Conservation (phyloP, 2,797 vertebrate species). For the Phataginus tricuspis region DNA sequence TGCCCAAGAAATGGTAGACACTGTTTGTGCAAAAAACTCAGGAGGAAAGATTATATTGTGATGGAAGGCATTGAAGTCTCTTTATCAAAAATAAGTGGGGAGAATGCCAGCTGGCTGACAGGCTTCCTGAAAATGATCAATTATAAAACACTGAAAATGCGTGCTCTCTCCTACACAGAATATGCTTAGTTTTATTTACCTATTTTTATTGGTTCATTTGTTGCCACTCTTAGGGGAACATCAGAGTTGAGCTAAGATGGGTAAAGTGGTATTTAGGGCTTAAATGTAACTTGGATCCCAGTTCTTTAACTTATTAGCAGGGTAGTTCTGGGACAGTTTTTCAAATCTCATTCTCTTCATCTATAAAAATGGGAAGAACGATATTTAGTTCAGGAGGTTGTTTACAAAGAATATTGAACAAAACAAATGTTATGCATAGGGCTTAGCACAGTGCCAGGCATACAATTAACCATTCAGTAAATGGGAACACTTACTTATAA, state of each 20-base stretch:
- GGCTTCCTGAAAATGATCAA: neutral
- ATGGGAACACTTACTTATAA: neutral
- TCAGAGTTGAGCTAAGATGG: neutral
- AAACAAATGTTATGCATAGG: neutral
- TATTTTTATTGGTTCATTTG: neutral
- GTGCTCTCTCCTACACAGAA: neutral
- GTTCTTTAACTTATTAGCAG: neutral
- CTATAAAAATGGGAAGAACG: neutral
- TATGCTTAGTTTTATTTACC: neutral
- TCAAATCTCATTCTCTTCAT: neutral
- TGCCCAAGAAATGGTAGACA: neutral
- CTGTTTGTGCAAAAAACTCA: neutral
- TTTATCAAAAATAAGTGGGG: neutral
- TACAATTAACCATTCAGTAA: neutral
- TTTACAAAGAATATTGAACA: neutral
- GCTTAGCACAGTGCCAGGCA: neutral
- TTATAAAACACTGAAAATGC: neutral
- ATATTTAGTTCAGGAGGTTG: neutral
- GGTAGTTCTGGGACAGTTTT: neutral
- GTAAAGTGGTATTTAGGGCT: neutral
- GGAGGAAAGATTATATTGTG: neutral
- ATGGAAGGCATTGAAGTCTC: neutral
- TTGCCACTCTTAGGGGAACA: neutral
- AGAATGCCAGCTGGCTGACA: neutral
- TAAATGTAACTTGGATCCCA: neutral